These are phyloP conservation scores for Coryphaenoides rupestris DNA, from an alignment of 2,113 vertebrate genomes.

Conservation along the genomic window DNA sequence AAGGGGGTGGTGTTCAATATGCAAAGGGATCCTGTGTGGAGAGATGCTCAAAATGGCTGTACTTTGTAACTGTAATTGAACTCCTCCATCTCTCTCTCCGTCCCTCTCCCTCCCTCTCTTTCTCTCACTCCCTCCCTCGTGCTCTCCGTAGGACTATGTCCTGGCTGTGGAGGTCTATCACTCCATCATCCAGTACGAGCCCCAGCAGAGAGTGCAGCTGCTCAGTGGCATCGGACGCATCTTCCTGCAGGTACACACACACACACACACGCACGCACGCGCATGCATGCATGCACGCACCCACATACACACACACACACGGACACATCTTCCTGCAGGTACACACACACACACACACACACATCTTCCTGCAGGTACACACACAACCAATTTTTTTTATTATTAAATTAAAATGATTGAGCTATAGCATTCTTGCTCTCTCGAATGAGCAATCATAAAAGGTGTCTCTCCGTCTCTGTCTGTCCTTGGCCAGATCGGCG, in stretches of 20 bases:
- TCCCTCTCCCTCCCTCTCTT: not conserved
- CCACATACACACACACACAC: not conserved
- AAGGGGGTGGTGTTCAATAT: no score
- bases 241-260: constrained; percentile 86
- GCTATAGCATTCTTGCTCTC: not conserved
- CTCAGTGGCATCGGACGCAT: constrained; percentile 94
- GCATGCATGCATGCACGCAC: constrained; percentile 9
- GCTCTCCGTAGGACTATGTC: constrained; percentile 82
- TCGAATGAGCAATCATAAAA: not conserved
- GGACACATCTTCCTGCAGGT: not conserved
- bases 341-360: no score
- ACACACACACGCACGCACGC: not conserved
- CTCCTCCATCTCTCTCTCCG: not conserved
- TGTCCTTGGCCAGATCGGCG: constrained; percentile 83
- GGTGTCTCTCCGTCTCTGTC: constrained; percentile 1
- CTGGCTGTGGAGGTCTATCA: constrained; percentile 89
- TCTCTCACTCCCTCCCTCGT: not conserved
- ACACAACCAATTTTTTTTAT: no score
- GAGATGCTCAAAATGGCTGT: no score
- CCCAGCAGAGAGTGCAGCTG: constrained; percentile 89
- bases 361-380: no score
- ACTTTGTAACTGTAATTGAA: no score
- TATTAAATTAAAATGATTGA: no score
- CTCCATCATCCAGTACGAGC: constrained; percentile 81
- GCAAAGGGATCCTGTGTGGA: no score